Conservation (phyloP, 2,888 invertebrate species). For the Hetaerina titia region DNA sequence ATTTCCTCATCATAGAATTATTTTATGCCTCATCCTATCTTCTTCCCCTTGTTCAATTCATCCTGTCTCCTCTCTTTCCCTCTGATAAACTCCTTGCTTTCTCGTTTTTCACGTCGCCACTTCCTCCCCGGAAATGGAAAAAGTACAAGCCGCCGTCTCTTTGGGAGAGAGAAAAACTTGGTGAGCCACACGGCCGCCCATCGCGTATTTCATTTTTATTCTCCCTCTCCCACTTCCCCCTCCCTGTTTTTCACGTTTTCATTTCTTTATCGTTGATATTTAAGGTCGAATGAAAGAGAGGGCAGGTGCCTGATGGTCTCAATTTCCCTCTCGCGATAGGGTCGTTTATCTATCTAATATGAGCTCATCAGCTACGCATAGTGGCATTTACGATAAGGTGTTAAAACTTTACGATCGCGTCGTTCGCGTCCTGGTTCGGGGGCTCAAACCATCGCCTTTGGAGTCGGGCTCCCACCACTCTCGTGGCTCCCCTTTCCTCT, state of each 20-base stretch:
- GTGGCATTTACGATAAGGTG: constrained; percentile 35
- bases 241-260: neutral
- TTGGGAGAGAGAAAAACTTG: neutral
- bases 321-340: neutral
- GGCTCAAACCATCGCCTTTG: neutral
- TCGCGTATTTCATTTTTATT: too few relatives aligned
- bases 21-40: neutral
- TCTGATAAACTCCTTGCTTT: neutral
- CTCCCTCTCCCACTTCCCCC: neutral
- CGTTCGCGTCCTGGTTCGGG: neutral
- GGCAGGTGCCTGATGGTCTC: neutral
- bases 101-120: neutral
- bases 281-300: neutral
- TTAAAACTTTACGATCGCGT: constrained; percentile 15
- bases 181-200: neutral
- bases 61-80: neutral
- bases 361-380: constrained; percentile 8
- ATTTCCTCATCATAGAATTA: constrained; percentile 10
- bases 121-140: neutral
- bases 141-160: neutral
- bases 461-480: neutral
- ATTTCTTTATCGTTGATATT: constrained; percentile 19
- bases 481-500: neutral
- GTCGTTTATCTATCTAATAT: constrained; percentile 32
- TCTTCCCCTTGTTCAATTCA: neutral